Evolutionary conservation across 1,140 invertebrate genomes (phyloP), one percentile per base, ranked within the genome.

Genomic region (Harpegnathos saltator): DNA sequence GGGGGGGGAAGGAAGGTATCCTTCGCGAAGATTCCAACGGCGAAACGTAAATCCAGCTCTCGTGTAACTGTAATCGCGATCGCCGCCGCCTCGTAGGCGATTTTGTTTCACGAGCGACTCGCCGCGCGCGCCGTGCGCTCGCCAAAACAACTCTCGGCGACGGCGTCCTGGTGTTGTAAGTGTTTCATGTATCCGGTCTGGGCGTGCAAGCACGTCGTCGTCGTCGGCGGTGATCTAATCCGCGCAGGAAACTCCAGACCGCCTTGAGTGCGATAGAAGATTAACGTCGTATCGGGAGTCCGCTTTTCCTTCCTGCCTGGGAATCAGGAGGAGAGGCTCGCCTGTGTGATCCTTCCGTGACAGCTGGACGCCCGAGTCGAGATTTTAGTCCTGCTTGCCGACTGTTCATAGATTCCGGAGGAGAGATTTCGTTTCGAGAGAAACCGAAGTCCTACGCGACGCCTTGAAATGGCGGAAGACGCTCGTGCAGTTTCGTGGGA

Each of bases 21-120:
- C 29, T 58, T 58, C 17, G n/a, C 33, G 50, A 56, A 80, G 69
- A 58, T 80, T 58, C 29, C 69, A 68, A 22, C 38, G 17, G 61
- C 19, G 75, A 78, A 69, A 78, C 22, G 65, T 44, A 71, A 69
- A 80, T 69, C 52, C 75, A 38, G 61, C 62, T 56, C 62, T n/a
- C n/a, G 17, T 11, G 61, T 77, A 66, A 66, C 74, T 66, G 75
- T 80, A 69, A 80, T 69, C 66, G 75, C 44, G 44, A 78, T 78
- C 52, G 50, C 33, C 29, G 33, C 33, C 68, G 63, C 52, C 33
- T 17, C 33, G 65, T 19, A 48, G 48, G 75, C 65, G 75, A 17
- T 80, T 80, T 71, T 58, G 29, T 80, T 80, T 71, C 69, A 38
- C 33, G 29, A 7, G 4, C 75, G 15, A 33, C 19, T 38, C 1